Conservation (phyloP, 2,797 vertebrate species). For the Taeniopygia guttata region DNA sequence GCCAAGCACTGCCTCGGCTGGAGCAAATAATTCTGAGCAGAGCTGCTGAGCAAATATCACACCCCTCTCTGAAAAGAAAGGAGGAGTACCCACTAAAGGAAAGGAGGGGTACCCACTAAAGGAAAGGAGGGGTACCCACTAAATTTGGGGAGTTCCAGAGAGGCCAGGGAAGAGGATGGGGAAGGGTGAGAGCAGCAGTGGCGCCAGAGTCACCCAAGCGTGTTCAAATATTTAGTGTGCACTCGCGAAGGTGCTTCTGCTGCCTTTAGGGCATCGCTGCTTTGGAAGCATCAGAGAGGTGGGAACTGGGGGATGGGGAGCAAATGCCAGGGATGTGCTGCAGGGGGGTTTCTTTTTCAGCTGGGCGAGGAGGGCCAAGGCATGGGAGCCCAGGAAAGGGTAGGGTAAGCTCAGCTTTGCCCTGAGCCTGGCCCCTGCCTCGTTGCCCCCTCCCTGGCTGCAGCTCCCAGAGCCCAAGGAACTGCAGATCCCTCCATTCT, state of each 20-base stretch:
- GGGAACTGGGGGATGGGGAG: constrained; percentile 13
- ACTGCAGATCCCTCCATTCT: background rate
- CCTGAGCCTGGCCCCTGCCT: background rate
- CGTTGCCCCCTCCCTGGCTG: rapidly evolving
- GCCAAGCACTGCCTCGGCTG: background rate
- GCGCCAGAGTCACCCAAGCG: constrained; percentile 52
- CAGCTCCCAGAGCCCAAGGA: background rate
- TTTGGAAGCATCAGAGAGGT: constrained; percentile 44
- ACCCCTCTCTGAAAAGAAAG: background rate
- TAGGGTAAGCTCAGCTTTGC: background rate
- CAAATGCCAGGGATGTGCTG: background rate
- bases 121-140: background rate
- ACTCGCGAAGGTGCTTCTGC: constrained; percentile 48
- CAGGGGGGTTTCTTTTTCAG: background rate
- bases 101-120: rapidly evolving
- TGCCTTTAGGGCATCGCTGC: constrained; percentile 61
- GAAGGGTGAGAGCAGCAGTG: background rate
- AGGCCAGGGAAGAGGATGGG: background rate
- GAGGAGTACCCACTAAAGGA: no score
- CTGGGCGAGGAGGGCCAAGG: background rate
- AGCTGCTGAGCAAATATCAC: background rate
- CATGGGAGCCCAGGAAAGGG: background rate
- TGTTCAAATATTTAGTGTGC: constrained; percentile 57
- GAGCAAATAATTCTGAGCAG: background rate
- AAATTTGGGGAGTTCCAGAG: no score